Conservation (phyloP, 2,888 invertebrate genomes). For the Callyntrura guangdongensis region DNA sequence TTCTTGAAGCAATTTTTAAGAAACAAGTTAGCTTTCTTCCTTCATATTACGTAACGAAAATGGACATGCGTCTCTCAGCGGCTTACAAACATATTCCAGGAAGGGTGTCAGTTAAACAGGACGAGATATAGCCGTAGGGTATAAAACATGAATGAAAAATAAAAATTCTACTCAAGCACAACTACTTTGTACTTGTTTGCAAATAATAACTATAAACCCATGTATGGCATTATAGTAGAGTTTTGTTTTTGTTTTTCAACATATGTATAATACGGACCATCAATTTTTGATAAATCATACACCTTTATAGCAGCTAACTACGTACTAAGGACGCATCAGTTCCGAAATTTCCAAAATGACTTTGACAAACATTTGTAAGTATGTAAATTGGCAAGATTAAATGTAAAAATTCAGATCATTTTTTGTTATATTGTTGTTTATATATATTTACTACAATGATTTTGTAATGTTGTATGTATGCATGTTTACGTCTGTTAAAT, state of each 20-base stretch:
- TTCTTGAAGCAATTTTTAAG: conserved; percentile 27
- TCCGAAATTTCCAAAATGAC: too few relatives aligned
- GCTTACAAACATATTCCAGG: conserved; percentile 7
- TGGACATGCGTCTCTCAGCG: not conserved
- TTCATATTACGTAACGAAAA: conserved; percentile 11
- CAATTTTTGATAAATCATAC: not conserved
- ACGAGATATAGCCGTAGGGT: not conserved
- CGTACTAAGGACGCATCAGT: too few relatives aligned
- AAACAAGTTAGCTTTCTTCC: not conserved
- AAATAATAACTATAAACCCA: not conserved
- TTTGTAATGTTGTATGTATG: too few relatives aligned
- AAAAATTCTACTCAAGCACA: not conserved
- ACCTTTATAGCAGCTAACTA: not conserved
- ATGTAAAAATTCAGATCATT: too few relatives aligned
- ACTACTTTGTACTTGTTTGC: not conserved
- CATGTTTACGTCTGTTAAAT: too few relatives aligned
- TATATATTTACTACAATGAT: too few relatives aligned
- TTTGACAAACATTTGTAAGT: too few relatives aligned
- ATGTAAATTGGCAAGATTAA: too few relatives aligned
- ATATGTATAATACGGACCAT: conserved; percentile 26
- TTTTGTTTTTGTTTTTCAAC: too few relatives aligned
- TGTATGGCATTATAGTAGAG: too few relatives aligned
- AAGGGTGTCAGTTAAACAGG: conserved; percentile 2
- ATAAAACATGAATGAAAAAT: not conserved
- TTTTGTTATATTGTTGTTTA: too few relatives aligned